A percentile compares a stretch with the other conserved stretches of the same genome.
Conservation (phyloP, 2,888 invertebrate genomes). For the Melanostoma mellinum region DNA sequence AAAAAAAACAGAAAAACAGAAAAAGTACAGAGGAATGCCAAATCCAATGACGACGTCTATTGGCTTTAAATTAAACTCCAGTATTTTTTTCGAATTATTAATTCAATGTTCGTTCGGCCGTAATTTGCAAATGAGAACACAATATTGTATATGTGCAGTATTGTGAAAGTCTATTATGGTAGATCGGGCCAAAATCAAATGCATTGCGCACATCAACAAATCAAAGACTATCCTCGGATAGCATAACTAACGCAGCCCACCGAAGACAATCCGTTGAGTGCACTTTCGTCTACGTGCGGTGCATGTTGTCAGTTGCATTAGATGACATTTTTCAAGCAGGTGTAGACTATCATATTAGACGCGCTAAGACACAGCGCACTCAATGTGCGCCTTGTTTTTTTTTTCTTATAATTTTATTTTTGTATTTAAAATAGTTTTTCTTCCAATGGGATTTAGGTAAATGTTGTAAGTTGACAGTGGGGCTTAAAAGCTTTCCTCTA, state of each 20-base stretch:
- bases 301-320: slow-evolving; percentile 68
- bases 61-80: slow-evolving; percentile 42
- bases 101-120: slow-evolving; percentile 59
- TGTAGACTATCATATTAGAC: slow-evolving; percentile 65
- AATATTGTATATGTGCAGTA: slow-evolving; percentile 20
- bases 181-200: slow-evolving; percentile 53
- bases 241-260: slow-evolving; percentile 47
- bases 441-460: neutral
- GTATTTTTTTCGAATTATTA: slow-evolving; percentile 45
- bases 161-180: slow-evolving; percentile 54
- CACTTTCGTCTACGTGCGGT: slow-evolving; percentile 71
- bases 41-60: slow-evolving; percentile 25
- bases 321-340: slow-evolving; percentile 70
- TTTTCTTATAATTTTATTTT: slow-evolving; percentile 24
- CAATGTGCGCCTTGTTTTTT: slow-evolving; percentile 2
- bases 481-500: neutral
- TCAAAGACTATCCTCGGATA: slow-evolving; percentile 35
- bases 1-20: slow-evolving; percentile 1
- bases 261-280: slow-evolving; percentile 69
- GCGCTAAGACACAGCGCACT: slow-evolving; percentile 9
- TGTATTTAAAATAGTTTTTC: slow-evolving; percentile 43
- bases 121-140: slow-evolving; percentile 70
- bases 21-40: slow-evolving; percentile 28
- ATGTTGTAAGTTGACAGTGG: neutral
- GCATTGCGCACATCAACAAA: slow-evolving; percentile 32